Percentiles rank a stretch among this genome's conserved stretches.
Evolutionary conservation across 2,113 vertebrate genomes (phyloP).

Genomic region (Osmerus eperlanus): DNA sequence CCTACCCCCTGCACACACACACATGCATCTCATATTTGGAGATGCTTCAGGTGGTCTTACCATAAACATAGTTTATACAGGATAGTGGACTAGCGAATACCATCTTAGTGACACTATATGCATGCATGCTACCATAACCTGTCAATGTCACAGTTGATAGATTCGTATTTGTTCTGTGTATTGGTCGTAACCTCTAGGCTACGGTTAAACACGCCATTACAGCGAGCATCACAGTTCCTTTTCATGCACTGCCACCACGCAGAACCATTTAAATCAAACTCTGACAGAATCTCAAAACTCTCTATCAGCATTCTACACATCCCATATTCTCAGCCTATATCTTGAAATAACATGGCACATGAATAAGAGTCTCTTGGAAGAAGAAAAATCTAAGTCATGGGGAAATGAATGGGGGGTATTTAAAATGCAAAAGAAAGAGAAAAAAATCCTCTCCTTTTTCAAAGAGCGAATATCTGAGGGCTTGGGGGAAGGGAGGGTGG

Average conservation of each 20-base stretch:
- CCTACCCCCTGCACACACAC: neutral
- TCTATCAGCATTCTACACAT: conserved; percentile 39
- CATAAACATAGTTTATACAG: too few species aligned
- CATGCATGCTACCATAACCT: too few species aligned
- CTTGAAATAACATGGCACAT: conserved; percentile 48
- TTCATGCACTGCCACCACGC: conserved; percentile 41
- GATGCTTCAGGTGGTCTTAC: neutral
- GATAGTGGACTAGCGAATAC: too few species aligned
- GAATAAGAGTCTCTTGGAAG: conserved; percentile 19
- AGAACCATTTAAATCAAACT: conserved; percentile 46
- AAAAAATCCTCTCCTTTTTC: conserved; percentile 50
- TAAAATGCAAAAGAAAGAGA: conserved; percentile 65
- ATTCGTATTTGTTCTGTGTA: too few species aligned
- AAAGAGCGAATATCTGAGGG: conserved; percentile 57
- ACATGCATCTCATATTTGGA: neutral
- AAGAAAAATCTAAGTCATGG: conserved; percentile 46
- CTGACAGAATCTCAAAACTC: conserved; percentile 38
- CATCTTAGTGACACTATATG: too few species aligned
- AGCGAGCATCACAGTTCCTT: conserved; percentile 15
- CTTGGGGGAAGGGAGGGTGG: conserved; percentile 37
- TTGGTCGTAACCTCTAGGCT: neutral
- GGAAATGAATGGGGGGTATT: conserved; percentile 59
- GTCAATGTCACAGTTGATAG: too few species aligned
- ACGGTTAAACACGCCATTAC: conserved; percentile 8
- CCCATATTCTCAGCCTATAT: conserved; percentile 52